A percentile compares a stretch with the other conserved stretches of the same genome.
Conservation (phyloP, 2,888 invertebrate genomes). For the Alentia gelatinosa region DNA sequence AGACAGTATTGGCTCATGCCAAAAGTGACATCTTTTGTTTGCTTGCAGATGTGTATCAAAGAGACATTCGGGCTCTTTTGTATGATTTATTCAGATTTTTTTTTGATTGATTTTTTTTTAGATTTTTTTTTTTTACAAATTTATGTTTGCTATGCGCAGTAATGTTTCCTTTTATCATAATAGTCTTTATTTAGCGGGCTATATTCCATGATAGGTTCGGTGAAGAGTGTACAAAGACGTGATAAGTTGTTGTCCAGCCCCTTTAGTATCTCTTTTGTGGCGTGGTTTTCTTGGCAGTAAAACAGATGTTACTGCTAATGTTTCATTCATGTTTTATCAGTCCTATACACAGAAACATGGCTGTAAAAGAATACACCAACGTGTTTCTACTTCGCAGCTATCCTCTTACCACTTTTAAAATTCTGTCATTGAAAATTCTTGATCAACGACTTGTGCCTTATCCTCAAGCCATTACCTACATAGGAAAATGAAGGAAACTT, state of each 20-base stretch:
- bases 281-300: constrained; percentile 22
- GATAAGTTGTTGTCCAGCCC: constrained; percentile 9
- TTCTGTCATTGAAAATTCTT: too few relatives aligned
- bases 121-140: not conserved
- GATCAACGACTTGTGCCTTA: too few relatives aligned
- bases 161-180: not conserved
- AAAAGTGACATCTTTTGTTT: constrained; percentile 2
- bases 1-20: not conserved
- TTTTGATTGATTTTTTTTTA: not conserved
- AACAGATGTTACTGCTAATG: not conserved
- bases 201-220: constrained; percentile 24
- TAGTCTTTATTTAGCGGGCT: not conserved
- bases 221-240: not conserved
- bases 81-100: not conserved
- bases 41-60: not conserved
- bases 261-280: constrained; percentile 13
- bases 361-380: not conserved
- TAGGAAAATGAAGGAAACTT: too few relatives aligned
- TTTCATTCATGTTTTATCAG: not conserved
- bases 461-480: too few relatives aligned
- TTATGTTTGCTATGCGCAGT: not conserved
- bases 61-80: not conserved
- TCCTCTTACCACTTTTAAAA: constrained; percentile 35
- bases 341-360: not conserved
- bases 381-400: constrained; percentile 13